A percentile compares a stretch with the other conserved stretches of the same genome.
phyloP scores from a whole-genome alignment of 2,113 vertebrate genomes.

The Regulus satrapa region DNA sequence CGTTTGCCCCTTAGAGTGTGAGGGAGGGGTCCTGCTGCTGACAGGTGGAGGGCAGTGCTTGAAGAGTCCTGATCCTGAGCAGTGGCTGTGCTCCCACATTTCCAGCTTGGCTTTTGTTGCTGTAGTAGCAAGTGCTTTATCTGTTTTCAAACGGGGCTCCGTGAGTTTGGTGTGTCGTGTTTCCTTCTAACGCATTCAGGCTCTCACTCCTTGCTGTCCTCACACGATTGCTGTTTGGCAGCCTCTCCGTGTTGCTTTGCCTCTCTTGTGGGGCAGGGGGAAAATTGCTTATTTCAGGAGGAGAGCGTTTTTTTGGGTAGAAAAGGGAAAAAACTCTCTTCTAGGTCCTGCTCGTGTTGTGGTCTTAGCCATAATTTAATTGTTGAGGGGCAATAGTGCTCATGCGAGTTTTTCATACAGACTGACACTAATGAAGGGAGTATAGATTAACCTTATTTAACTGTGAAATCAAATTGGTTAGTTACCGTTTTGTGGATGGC shows the following conservation, averaged over 20 bases:
- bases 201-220: not conserved
- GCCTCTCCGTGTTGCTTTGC: not conserved
- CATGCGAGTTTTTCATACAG: not conserved
- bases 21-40: not conserved
- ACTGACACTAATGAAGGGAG: not conserved
- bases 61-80: not conserved
- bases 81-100: not conserved
- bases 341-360: rapidly evolving
- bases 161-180: not conserved
- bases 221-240: not conserved
- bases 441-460: not conserved
- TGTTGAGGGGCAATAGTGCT: not conserved
- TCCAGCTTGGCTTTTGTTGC: not conserved
- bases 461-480: not conserved
- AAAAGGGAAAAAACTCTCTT: not conserved
- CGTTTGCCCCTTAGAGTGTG: not conserved
- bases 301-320: not conserved
- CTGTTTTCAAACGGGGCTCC: not conserved
- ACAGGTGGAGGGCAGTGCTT: not conserved
- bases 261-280: not conserved
- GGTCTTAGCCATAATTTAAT: not conserved
- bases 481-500: not conserved
- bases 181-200: not conserved
- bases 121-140: not conserved
- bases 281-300: not conserved